Evolutionary conservation across 2,888 invertebrate genomes (phyloP).

Genomic region (Epinotia ramella): DNA sequence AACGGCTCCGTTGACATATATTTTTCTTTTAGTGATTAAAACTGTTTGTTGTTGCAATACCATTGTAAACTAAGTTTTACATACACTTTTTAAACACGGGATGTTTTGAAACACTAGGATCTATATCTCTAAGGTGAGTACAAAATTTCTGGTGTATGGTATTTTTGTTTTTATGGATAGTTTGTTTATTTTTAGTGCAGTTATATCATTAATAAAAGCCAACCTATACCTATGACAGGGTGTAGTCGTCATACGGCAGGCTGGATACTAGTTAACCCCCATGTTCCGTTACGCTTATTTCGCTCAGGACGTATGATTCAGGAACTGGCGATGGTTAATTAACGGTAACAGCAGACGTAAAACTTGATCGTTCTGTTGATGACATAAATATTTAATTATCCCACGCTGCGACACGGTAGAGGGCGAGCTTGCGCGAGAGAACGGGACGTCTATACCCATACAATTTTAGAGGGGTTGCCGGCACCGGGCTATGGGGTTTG

Average conservation of each 20-base stretch:
- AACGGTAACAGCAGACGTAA: slow-evolving; percentile 37
- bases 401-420: slow-evolving; percentile 71
- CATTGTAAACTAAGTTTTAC: slow-evolving; percentile 72
- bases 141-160: not conserved
- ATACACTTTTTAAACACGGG: slow-evolving; percentile 69
- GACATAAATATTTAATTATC: slow-evolving; percentile 82
- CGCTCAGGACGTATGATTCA: slow-evolving; percentile 10
- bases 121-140: slow-evolving; percentile 53
- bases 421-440: slow-evolving; percentile 70
- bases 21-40: slow-evolving; percentile 61
- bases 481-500: slow-evolving; percentile 49
- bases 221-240: not conserved
- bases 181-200: not conserved
- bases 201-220: not conserved
- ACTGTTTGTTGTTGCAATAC: slow-evolving; percentile 69
- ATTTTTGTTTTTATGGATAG: not conserved
- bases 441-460: slow-evolving; percentile 68
- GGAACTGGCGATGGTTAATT: slow-evolving; percentile 34
- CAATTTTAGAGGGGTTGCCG: slow-evolving; percentile 75
- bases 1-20: slow-evolving; percentile 52
- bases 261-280: not conserved
- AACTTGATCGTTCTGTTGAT: slow-evolving; percentile 44
- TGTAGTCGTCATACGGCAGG: not conserved
- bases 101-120: slow-evolving; percentile 73
- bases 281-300: not conserved